These are phyloP conservation scores for Sapajus apella DNA, from an alignment of 2,113 vertebrate species.

Conservation along the genomic window DNA sequence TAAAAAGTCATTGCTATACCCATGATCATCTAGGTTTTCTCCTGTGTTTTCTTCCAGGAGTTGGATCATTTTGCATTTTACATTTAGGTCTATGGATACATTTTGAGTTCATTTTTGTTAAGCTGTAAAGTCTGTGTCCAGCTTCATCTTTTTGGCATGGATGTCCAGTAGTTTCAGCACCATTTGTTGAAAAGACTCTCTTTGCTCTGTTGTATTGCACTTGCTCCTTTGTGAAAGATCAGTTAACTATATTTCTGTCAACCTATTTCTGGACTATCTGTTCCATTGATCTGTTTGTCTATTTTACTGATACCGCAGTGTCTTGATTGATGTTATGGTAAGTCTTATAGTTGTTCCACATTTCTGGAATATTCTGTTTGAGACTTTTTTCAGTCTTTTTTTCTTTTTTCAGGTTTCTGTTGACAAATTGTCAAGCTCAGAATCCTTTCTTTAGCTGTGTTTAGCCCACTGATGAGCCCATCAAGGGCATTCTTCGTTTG, in stretches of 20 bases:
- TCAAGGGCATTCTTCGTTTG: not conserved
- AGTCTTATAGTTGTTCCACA: not conserved
- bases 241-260: not conserved
- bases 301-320: not conserved
- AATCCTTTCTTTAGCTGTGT: not conserved
- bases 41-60: not conserved
- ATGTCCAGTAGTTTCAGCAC: not conserved
- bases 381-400: not conserved
- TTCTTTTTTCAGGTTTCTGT: not conserved
- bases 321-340: not conserved
- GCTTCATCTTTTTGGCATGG: not conserved
- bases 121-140: not conserved
- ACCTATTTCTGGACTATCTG: not conserved
- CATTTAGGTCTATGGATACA: not conserved
- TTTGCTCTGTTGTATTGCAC: not conserved
- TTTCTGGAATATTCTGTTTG: not conserved
- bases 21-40: not conserved
- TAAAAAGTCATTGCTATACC: not conserved
- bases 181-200: not conserved
- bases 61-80: not conserved
- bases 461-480: not conserved
- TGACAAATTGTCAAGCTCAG: not conserved
- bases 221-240: not conserved
- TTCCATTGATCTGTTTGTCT: not conserved
- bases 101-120: not conserved